Base-by-base conservation (phyloP, 2,888 invertebrate species). In the Ommatoiulus sabulosus region DNA sequence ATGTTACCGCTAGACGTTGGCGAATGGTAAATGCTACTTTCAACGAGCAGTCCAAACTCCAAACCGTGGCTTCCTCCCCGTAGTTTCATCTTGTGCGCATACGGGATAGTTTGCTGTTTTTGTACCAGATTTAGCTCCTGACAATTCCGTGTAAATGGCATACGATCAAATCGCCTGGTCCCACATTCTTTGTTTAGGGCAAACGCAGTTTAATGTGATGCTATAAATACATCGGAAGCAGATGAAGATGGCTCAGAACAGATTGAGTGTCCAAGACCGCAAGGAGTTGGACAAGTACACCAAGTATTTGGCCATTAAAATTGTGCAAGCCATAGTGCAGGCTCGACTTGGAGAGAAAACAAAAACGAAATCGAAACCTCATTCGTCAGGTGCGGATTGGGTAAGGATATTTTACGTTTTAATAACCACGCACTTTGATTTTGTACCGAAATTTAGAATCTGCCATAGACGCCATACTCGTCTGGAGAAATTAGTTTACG, bases 241-340 rank as follows among this genome's bases (percentile, higher is more conserved):
- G 20, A 63, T 87, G 20, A 63, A 24, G 10, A 88, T 88, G 88
- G 88, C 88, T 17, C 17, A 90, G 48, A 89, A 90, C 46, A 91
- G 91, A 90, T 89, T 91, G 24, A 91, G 90, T 88, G 88, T 90
- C 20, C 92, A 92, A 89, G 92, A 92, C 88, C 91, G 95, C 92
- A 96, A 95, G 91, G 97, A 97, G 92, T 93, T 98, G 92, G 97
- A 97, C 91, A 97, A 97, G 93, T 98, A 97, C 92, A 96, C 96
- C 0, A 97, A 97, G 93, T 96, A 97, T 93, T 94, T 98, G 91
- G 96, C 96, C 17, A 93, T 97, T 89, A 98, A 98, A 93, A 95
- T 97, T 88, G 96, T 96, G 52, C 98, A 98, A 93, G 96, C 98
- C 87, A 97, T 98, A 88, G 97, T 98, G 35, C 97, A 98, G 93